These are phyloP conservation scores for Dasyprocta punctata DNA, from an alignment of 2,113 vertebrate genomes.

Conservation along the genomic window DNA sequence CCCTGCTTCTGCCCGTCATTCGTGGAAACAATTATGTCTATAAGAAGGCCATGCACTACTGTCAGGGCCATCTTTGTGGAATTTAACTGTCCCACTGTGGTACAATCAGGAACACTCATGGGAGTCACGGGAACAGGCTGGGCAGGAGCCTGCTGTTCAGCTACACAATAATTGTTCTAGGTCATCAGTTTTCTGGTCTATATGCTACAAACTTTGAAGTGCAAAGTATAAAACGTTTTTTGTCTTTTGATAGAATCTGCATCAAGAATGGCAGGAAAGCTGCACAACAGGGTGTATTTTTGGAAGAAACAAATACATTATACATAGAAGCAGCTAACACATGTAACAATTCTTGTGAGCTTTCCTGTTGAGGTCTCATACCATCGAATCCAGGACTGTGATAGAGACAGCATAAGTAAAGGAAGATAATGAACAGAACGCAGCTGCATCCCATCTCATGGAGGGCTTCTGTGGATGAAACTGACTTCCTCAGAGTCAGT, in stretches of 20 bases:
- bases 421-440: too few relatives aligned
- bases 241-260: background rate
- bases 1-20: background rate
- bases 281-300: background rate
- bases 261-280: background rate
- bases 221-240: background rate
- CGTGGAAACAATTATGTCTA: background rate
- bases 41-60: background rate
- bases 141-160: background rate
- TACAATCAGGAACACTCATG: background rate
- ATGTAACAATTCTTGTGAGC: background rate
- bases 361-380: background rate
- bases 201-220: background rate
- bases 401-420: background rate
- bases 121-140: background rate
- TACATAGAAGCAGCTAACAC: too few relatives aligned
- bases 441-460: too few relatives aligned
- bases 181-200: background rate
- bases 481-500: too few relatives aligned
- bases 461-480: too few relatives aligned
- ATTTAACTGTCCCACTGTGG: background rate
- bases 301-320: background rate
- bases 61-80: background rate
- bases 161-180: background rate
- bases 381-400: background rate